phyloP scores from a whole-genome alignment of 2,888 invertebrate genomes.

The Pseudococcus longispinus region DNA sequence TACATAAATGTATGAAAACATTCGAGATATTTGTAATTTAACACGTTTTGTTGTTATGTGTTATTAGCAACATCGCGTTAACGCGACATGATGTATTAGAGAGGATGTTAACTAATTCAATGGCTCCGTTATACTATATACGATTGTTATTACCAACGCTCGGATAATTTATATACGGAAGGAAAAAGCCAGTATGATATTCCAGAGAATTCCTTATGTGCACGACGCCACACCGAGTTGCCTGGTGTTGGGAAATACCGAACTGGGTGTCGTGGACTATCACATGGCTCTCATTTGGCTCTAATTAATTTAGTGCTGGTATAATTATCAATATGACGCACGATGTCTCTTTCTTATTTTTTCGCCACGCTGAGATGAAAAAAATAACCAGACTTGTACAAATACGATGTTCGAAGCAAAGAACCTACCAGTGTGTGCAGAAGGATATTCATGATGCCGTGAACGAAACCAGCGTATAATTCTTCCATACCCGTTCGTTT shows the following conservation, averaged over 20 bases:
- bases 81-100: conserved; percentile 32
- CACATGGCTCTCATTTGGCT: neutral
- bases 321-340: neutral
- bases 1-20: neutral
- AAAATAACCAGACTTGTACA: neutral
- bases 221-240: neutral
- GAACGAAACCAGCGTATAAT: neutral
- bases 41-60: neutral
- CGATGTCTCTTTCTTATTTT: neutral
- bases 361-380: neutral
- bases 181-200: neutral
- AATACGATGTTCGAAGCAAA: neutral
- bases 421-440: neutral
- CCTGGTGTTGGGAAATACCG: neutral
- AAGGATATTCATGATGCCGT: neutral
- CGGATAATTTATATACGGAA: conserved; percentile 12
- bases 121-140: neutral
- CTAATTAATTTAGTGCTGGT: neutral
- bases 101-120: conserved; percentile 29
- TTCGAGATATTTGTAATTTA: conserved; percentile 40
- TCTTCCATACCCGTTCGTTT: neutral
- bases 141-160: neutral
- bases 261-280: neutral
- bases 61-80: conserved; percentile 38
- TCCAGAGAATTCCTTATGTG: neutral